These are phyloP conservation scores for Lasioglossum malachurum DNA, from an alignment of 2,888 invertebrate species.

Conservation along the genomic window DNA sequence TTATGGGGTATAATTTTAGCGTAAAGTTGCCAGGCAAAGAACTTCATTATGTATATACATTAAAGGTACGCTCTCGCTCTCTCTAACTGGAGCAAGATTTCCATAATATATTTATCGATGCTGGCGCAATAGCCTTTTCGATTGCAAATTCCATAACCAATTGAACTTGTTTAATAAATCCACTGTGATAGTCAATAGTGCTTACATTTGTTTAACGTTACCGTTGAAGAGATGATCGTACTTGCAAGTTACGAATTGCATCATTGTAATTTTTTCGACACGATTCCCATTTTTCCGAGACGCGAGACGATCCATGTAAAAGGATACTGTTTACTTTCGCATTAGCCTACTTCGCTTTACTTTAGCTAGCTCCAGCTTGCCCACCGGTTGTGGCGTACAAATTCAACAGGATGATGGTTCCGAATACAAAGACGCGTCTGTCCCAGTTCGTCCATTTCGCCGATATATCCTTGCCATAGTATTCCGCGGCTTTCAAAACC, in stretches of 20 bases:
- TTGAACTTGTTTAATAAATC: no score
- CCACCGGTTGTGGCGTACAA: neutral
- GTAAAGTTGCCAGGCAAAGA: neutral
- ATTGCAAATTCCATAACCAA: neutral
- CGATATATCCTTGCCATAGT: slow-evolving; percentile 16
- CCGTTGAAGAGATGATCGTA: neutral
- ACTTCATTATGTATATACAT: neutral
- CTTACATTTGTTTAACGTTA: neutral
- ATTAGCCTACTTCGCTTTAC: slow-evolving; percentile 26
- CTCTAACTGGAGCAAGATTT: slow-evolving; percentile 8
- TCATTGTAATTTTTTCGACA: no score
- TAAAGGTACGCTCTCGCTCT: neutral
- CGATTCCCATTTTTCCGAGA: neutral
- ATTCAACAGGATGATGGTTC: slow-evolving; percentile 53
- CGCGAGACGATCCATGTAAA: slow-evolving; percentile 7
- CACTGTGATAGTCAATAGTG: no score
- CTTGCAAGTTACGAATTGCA: neutral
- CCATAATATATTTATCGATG: slow-evolving; percentile 1
- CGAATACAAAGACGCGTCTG: slow-evolving; percentile 28
- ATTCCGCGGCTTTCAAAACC: neutral
- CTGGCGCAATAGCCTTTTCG: neutral
- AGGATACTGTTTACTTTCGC: slow-evolving; percentile 44
- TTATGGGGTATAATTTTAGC: slow-evolving; percentile 9
- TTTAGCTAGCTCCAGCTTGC: neutral
- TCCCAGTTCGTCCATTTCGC: slow-evolving; percentile 18